These are phyloP conservation scores for Tetraneura akinire DNA, from an alignment of 1,140 invertebrate species.

Conservation along the genomic window DNA sequence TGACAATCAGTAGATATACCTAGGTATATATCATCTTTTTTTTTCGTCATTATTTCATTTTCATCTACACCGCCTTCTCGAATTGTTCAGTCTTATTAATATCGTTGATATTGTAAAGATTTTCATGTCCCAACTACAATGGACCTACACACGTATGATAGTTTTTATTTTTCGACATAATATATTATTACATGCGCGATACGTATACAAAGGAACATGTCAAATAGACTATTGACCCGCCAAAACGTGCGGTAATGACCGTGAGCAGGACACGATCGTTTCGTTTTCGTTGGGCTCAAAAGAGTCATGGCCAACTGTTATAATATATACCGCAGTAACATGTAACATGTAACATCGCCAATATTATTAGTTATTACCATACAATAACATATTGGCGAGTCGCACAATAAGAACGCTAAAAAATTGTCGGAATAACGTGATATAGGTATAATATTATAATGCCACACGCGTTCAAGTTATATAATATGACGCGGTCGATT, in stretches of 20 bases:
- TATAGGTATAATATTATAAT: neutral
- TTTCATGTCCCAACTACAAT: conserved; percentile 17
- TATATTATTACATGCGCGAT: conserved; percentile 8
- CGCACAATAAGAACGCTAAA: conserved; percentile 20
- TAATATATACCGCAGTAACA: neutral
- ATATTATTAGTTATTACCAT: conserved; percentile 48
- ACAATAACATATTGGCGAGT: neutral
- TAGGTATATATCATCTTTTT: neutral
- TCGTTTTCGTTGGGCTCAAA: conserved; percentile 47
- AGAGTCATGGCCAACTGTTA: conserved; percentile 34
- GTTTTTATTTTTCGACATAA: conserved; percentile 31
- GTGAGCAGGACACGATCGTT: conserved; percentile 44
- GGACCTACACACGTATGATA: conserved; percentile 20
- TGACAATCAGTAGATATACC: neutral
- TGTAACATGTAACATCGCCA: neutral
- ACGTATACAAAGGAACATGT: conserved; percentile 36
- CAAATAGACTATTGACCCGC: conserved; percentile 50
- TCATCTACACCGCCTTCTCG: too few species aligned
- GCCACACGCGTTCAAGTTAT: neutral
- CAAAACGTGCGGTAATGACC: conserved; percentile 51
- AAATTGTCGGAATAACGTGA: conserved; percentile 16
- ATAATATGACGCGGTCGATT: neutral
- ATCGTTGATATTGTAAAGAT: neutral
- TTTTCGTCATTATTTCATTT: too few species aligned
- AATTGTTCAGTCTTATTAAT: neutral